phyloP scores from a whole-genome alignment of 2,797 vertebrate species.

The Lacerta bilineata region DNA sequence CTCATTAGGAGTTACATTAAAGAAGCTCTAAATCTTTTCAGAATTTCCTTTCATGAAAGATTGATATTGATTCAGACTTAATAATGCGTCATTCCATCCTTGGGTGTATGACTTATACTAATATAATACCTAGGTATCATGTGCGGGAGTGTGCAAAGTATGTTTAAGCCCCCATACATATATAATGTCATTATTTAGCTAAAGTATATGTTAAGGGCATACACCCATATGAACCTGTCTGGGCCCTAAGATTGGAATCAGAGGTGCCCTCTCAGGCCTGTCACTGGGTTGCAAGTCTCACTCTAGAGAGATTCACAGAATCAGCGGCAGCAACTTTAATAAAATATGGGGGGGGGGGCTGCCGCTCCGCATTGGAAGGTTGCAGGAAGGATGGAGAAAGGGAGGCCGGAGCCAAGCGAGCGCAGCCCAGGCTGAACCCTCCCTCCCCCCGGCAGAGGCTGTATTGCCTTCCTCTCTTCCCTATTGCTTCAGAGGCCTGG shows the following conservation, averaged over 20 bases:
- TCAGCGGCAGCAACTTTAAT: no score
- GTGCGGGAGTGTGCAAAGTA: neutral
- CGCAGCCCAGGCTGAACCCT: no score
- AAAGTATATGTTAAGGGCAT: neutral
- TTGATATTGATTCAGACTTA: constrained; percentile 52
- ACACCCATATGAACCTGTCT: neutral
- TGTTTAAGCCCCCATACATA: neutral
- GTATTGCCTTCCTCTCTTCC: no score
- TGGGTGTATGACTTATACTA: constrained; percentile 16
- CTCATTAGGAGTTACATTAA: constrained; percentile 53
- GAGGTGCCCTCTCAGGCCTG: neutral
- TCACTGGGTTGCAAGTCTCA: neutral
- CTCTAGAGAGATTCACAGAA: no score
- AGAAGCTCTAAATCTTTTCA: constrained; percentile 58
- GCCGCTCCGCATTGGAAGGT: no score
- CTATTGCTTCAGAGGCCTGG: no score
- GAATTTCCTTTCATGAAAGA: constrained; percentile 56
- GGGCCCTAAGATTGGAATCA: neutral
- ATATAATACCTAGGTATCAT: neutral
- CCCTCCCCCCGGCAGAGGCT: no score
- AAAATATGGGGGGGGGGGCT: no score
- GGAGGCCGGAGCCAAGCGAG: no score
- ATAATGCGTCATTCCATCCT: constrained; percentile 36
- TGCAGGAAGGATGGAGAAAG: no score
- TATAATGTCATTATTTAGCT: neutral